Percentiles rank a stretch among this genome's conserved stretches.
phyloP scores from a whole-genome alignment of 2,888 invertebrate species.

The Apeira syringaria region DNA sequence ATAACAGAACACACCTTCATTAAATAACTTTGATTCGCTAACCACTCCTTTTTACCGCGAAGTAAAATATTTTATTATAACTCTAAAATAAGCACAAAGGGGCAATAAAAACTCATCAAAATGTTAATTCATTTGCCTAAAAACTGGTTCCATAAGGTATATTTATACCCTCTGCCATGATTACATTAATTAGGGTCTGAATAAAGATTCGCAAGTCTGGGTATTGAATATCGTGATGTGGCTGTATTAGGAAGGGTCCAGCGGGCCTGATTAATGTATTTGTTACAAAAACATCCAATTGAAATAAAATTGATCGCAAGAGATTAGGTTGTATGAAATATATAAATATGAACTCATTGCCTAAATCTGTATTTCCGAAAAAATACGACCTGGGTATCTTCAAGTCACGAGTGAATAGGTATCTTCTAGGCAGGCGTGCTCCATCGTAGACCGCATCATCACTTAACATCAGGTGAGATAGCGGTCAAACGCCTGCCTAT shows the following conservation, averaged over 20 bases:
- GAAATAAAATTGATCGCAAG: slow-evolving; percentile 11
- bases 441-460: too few species aligned
- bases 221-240: slow-evolving; percentile 22
- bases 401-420: too few species aligned
- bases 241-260: slow-evolving; percentile 37
- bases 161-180: slow-evolving; percentile 25
- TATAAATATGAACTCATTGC: too few species aligned
- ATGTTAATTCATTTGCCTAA: slow-evolving; percentile 21
- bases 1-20: too few species aligned
- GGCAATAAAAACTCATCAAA: slow-evolving; percentile 12
- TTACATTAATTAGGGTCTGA: slow-evolving; percentile 50
- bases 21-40: too few species aligned
- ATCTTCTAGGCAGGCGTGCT: too few species aligned
- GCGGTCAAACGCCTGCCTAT: too few species aligned
- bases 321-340: too few species aligned
- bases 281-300: slow-evolving; percentile 29
- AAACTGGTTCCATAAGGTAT: slow-evolving; percentile 34
- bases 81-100: slow-evolving; percentile 5
- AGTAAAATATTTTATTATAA: background rate
- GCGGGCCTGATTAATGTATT: slow-evolving; percentile 33
- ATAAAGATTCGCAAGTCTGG: slow-evolving; percentile 33
- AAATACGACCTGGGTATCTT: too few species aligned
- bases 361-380: too few species aligned
- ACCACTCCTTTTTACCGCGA: too few species aligned
- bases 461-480: too few species aligned